Base-by-base conservation (phyloP, 2,888 invertebrate species). In the Automeris io region DNA sequence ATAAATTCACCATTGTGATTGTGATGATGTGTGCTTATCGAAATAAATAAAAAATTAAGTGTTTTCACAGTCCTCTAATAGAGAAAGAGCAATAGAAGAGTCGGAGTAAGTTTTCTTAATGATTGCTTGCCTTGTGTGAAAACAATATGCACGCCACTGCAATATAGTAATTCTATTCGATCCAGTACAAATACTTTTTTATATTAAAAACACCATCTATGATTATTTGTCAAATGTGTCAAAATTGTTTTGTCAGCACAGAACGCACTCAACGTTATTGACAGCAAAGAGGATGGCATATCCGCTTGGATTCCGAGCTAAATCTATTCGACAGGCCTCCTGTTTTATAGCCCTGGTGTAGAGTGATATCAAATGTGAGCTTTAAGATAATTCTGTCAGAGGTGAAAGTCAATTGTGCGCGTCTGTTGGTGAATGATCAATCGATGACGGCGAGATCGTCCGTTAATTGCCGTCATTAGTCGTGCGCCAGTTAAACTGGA, bases 381-480 rank as follows among this genome's bases (percentile, higher is more conserved):
- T 29, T 29, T 16, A 29, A 5, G n/a, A 16, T n/a, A 16, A n/a
- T 29, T 3, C 3, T n/a, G n/a, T 7, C 23, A 31, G 22, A 11
- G 13, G n/a, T n/a, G 16, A 31, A 13, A 31, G 16, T 37, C 31
- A 32, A 2, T 8, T n/a, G 8, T 12, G 12, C 9, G 23, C 24
- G 22, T 26, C 7, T 34, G 9, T 22, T 13, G 19, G 21, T 34
- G 23, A 22, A 16, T 34, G 19, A 34, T 39, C 39, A 70, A 77
- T 77, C 72, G 77, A 71, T 79, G 80, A 81, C 80, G 75, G 47
- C 60, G 58, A 57, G 57, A 66, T 62, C 57, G 70, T 48, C 58
- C 72, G 68, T 65, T 78, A 76, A 80, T 77, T 65, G 74, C 53
- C 60, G 61, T 70, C 74, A 77, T 80, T 75, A 80, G 74, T 69